Base-by-base conservation (phyloP, 2,888 invertebrate genomes). In the Falcaria lacertinaria region DNA sequence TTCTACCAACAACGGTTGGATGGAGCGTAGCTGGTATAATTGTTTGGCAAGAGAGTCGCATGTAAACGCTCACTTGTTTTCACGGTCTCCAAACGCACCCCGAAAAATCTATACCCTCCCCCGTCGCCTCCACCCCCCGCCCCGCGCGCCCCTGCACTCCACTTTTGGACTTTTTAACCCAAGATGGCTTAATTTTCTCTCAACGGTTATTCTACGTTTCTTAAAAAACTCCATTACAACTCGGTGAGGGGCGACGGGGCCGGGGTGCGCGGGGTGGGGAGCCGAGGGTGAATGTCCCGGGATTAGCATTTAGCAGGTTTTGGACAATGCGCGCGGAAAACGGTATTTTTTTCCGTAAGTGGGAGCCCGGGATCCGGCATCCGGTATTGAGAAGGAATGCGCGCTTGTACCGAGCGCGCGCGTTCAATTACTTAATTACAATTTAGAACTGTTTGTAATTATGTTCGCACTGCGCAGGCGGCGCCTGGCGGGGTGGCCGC, bases 101-200 rank as follows among this genome's bases (percentile, higher is more conserved):
- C 56, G 54, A 65, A 65, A 68, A 60, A 57, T 62, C 64, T 56
- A 33, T 19, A 33, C 43, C 45, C 46, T 44, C 52, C 56, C 45
- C 49, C 19, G 3, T 42, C 34, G 48, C 51, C 53, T 37, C 44
- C 42, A 16, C 25, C 38, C 44, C 43, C 53, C 39, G 43, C 42
- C 19, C 25, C 39, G 43, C 43, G 39, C 35, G 47, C 42, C 53
- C 38, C 57, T 48, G 50, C 47, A 44, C 48, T 46, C 69, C 66
- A 69, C 64, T 78, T 78, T 79, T 77, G 77, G 77, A 80, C 80
- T 79, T 81, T 85, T 85, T 80, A 80, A 78, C 75, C 79, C 78
- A 76, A 85, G 84, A 85, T 81, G 85, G 78, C 85, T 85, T 83
- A 81, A 86, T 86, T 85, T 83, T 74, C 72, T 71, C 68, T 60